Evolutionary conservation across 2,113 vertebrate species (phyloP), one percentile per base, ranked within the genome.

Genomic region (Oostethus manadensis): DNA sequence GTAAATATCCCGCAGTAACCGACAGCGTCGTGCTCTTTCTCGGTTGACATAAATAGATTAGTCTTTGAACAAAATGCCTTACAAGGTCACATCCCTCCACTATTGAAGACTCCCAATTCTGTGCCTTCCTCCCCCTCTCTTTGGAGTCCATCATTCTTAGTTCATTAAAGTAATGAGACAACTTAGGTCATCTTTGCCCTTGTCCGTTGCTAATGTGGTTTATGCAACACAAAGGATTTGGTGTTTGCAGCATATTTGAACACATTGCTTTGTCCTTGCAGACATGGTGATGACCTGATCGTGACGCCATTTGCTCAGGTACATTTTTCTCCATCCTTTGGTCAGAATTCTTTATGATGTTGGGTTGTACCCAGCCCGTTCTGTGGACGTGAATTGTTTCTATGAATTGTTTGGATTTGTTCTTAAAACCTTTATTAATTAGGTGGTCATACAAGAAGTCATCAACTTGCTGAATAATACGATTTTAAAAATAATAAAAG

Each of bases 211-310:
- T 20, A 40, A 3, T 7, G 4, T 42, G 21, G 14, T 10, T 17
- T 51, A 10, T 33, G 5, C 17, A 53, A 33, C 5, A 9, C 51
- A 18, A 43, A 4, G 17, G 62, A 21, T 23, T 49, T 13, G 20
- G 3, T 48, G 6, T 26, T 33, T 29, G 29, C 11, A 26, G 0
- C 33, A 11, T 56, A 35, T 60, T 16, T 51, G 1, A 48, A 1
- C 3, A 40, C n/a, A 8, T 51, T 29, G 50, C 21, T 68, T 3
- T 80, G 10, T 65, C 11, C 69, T 81, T 77, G 1, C 74, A 99
- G 97, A 88, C 96, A 99, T 8, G 97, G 96, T 10, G 97, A 99
- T 67, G 97, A 99, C 93, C 82, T 99, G 89, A 99, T 99, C 9
- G 96, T 99, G 68, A 99, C 97, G 3, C 97, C 97, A 11, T 99